Evolutionary conservation across 2,113 vertebrate genomes (phyloP).

Genomic region (Mirounga angustirostris): DNA sequence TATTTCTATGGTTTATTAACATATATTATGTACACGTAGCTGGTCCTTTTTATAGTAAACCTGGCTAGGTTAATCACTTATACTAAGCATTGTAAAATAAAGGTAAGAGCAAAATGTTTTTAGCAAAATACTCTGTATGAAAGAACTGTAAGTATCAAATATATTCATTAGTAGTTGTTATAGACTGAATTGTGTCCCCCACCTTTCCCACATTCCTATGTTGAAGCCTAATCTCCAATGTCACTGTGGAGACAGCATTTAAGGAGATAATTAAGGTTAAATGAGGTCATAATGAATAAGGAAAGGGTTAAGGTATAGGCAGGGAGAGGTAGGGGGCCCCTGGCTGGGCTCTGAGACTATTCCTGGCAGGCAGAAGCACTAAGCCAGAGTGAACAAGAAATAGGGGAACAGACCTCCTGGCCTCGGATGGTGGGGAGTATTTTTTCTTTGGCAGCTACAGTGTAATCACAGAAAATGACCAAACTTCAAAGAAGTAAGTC

Average conservation of each 20-base stretch:
- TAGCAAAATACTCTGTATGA: neutral
- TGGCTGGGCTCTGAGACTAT: too few relatives aligned
- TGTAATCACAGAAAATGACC: too few relatives aligned
- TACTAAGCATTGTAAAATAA: neutral
- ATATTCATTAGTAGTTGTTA: neutral
- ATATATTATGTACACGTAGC: neutral
- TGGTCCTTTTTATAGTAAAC: neutral
- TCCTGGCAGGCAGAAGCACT: too few relatives aligned
- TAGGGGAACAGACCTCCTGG: too few relatives aligned
- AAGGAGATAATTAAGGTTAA: neutral
- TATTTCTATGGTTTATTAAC: slow-evolving; percentile 1
- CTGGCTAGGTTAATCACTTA: slow-evolving; percentile 13
- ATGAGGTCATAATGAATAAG: neutral
- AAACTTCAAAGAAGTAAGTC: too few relatives aligned
- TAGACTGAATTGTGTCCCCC: neutral
- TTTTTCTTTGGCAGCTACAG: too few relatives aligned
- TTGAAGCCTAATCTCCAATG: neutral
- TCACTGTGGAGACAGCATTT: neutral
- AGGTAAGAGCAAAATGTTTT: slow-evolving; percentile 42
- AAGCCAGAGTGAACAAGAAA: too few relatives aligned
- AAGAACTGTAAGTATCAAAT: slow-evolving; percentile 60
- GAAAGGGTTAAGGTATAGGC: too few relatives aligned
- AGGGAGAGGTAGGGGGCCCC: too few relatives aligned
- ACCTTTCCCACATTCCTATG: neutral
- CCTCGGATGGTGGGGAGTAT: too few relatives aligned